These are phyloP conservation scores for Montipora capitata DNA, from an alignment of 92 coral and sea anemone genomes.

Conservation along the genomic window DNA sequence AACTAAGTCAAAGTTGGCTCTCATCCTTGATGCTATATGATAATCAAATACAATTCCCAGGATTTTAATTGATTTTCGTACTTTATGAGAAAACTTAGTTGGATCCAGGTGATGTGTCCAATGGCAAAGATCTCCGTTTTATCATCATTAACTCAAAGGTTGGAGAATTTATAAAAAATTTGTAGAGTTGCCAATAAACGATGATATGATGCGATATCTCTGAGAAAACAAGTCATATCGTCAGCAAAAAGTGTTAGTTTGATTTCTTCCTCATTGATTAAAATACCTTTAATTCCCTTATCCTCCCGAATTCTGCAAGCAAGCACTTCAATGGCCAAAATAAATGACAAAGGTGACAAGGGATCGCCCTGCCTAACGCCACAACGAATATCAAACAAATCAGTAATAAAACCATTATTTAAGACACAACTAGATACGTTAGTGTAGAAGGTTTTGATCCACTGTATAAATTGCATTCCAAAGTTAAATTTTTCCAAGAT, in stretches of 20 bases:
- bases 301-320: slow-evolving; percentile 30
- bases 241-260: slow-evolving; percentile 69
- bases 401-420: not conserved
- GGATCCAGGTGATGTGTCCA: too few species aligned
- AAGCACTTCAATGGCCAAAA: slow-evolving; percentile 30
- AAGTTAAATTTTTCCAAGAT: slow-evolving; percentile 18
- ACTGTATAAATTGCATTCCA: slow-evolving; percentile 29
- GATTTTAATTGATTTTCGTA: too few species aligned
- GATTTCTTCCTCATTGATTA: slow-evolving; percentile 32
- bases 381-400: not conserved
- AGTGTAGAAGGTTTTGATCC: slow-evolving; percentile 21
- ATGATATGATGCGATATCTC: slow-evolving; percentile 10
- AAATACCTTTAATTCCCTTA: slow-evolving; percentile 27
- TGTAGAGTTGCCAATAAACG: not conserved
- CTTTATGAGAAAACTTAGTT: too few species aligned
- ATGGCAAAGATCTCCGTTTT: too few species aligned
- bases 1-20: slow-evolving; percentile 14
- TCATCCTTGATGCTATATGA: not conserved
- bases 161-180: slow-evolving; percentile 15
- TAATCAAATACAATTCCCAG: slow-evolving; percentile 12
- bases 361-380: slow-evolving; percentile 49
- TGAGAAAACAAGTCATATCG: slow-evolving; percentile 50
- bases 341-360: slow-evolving; percentile 44
- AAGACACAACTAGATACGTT: slow-evolving; percentile 11
- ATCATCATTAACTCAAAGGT: slow-evolving; percentile 6